Evolutionary conservation across 1,140 invertebrate genomes (phyloP).

Genomic region (Cryptotermes secundus): DNA sequence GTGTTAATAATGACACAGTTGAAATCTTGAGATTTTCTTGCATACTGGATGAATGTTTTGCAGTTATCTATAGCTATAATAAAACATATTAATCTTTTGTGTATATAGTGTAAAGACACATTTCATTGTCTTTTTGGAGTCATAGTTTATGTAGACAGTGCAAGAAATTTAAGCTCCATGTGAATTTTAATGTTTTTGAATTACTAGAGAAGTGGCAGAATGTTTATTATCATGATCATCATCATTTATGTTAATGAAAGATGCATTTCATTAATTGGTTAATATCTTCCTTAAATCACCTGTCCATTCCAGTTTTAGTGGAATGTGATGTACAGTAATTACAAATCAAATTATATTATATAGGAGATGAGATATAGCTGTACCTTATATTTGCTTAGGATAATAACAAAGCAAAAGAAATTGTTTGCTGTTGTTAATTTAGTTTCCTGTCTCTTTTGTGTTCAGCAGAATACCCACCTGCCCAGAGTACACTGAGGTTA

Average conservation of each 20-base stretch:
- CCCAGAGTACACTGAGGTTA: neutral
- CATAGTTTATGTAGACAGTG: constrained; percentile 33
- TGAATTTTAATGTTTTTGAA: constrained; percentile 36
- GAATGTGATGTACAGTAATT: constrained; percentile 40
- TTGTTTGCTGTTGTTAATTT: constrained; percentile 20
- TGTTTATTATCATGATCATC: constrained; percentile 28
- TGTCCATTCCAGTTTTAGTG: constrained; percentile 50
- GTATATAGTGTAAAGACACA: constrained; percentile 51
- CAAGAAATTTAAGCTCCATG: constrained; percentile 29
- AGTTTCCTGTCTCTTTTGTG: neutral
- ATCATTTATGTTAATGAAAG: constrained; percentile 32
- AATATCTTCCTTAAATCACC: constrained; percentile 31
- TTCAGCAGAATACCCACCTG: neutral
- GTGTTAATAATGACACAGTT: neutral
- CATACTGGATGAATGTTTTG: constrained; percentile 30
- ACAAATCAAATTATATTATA: constrained; percentile 30
- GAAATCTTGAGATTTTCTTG: neutral
- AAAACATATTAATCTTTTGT: constrained; percentile 38
- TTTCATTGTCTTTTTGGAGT: constrained; percentile 39
- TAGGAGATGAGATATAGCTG: constrained; percentile 28
- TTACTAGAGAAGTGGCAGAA: constrained; percentile 34
- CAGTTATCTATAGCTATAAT: constrained; percentile 32
- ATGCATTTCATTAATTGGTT: constrained; percentile 33
- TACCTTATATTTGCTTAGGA: constrained; percentile 34
- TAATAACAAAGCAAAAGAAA: constrained; percentile 29